These are phyloP conservation scores for Anorthoa munda DNA, from an alignment of 2,888 invertebrate species.

Conservation along the genomic window DNA sequence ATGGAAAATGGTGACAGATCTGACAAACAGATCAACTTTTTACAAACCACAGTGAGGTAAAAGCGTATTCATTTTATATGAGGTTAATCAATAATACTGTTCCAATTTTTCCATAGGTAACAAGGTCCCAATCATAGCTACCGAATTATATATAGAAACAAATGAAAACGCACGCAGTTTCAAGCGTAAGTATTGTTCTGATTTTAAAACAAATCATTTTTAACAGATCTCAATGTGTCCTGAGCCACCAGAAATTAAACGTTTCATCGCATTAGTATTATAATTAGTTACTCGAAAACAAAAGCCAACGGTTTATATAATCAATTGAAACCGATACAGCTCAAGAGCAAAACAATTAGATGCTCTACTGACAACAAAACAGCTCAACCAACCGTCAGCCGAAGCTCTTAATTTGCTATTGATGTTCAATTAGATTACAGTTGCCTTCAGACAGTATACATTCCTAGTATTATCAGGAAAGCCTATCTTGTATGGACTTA, in stretches of 20 bases:
- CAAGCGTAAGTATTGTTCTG: no score
- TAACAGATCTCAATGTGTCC: background rate
- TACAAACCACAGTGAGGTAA: background rate
- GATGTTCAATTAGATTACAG: conserved; percentile 45
- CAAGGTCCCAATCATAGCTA: no score
- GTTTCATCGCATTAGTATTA: conserved; percentile 4
- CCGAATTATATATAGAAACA: no score
- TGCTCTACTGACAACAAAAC: conserved; percentile 27
- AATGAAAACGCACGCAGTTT: no score
- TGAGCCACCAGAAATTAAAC: conserved; percentile 5
- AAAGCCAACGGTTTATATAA: conserved; percentile 16
- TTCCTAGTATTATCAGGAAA: conserved; percentile 5
- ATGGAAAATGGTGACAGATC: background rate
- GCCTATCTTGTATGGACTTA: conserved; percentile 2
- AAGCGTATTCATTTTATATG: no score
- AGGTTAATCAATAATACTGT: no score
- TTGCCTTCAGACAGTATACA: conserved; percentile 10
- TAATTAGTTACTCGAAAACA: conserved; percentile 1
- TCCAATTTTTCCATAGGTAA: no score
- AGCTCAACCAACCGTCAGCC: conserved; percentile 28
- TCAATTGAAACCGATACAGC: conserved; percentile 28
- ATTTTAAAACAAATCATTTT: conserved; percentile 4
- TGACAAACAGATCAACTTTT: background rate
- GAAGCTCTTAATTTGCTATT: conserved; percentile 48
- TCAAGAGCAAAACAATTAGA: conserved; percentile 44